Conservation (phyloP, 2,888 invertebrate genomes). For the Limnephilus rhombicus region DNA sequence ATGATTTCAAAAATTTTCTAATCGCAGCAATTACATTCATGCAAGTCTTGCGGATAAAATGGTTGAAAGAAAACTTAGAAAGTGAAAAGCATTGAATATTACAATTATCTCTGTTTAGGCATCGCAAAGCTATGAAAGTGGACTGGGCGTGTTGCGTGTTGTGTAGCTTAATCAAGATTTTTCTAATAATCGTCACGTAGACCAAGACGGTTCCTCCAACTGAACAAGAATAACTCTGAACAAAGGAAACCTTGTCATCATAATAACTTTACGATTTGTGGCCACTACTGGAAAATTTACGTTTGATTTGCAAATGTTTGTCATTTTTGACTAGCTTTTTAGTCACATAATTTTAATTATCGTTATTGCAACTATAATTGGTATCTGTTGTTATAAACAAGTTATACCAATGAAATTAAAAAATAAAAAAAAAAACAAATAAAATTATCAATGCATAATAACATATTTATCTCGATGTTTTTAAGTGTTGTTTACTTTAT, state of each 20-base stretch:
- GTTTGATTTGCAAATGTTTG: constrained; percentile 32
- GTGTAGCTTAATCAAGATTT: neutral
- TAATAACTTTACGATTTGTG: neutral
- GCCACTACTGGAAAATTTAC: neutral
- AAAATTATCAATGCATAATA: constrained; percentile 8
- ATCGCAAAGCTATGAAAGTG: neutral
- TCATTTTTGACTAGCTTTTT: constrained; percentile 35
- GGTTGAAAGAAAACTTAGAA: neutral
- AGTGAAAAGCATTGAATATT: neutral
- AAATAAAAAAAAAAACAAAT: neutral
- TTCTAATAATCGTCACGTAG: constrained; percentile 11
- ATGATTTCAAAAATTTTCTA: neutral
- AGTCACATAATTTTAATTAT: constrained; percentile 15
- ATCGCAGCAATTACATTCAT: neutral
- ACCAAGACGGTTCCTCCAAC: neutral
- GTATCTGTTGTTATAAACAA: constrained; percentile 29
- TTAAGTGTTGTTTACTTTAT: constrained; percentile 49
- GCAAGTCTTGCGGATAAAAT: neutral
- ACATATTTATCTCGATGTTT: constrained; percentile 43
- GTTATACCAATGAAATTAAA: neutral
- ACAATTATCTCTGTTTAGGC: neutral
- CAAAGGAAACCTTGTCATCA: constrained; percentile 8
- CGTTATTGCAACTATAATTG: constrained; percentile 17
- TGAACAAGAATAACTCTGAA: neutral
- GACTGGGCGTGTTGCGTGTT: neutral